Evolutionary conservation across 2,797 vertebrate genomes (phyloP), one percentile per base, ranked within the genome.

Genomic region (Lithobates sylvaticus): DNA sequence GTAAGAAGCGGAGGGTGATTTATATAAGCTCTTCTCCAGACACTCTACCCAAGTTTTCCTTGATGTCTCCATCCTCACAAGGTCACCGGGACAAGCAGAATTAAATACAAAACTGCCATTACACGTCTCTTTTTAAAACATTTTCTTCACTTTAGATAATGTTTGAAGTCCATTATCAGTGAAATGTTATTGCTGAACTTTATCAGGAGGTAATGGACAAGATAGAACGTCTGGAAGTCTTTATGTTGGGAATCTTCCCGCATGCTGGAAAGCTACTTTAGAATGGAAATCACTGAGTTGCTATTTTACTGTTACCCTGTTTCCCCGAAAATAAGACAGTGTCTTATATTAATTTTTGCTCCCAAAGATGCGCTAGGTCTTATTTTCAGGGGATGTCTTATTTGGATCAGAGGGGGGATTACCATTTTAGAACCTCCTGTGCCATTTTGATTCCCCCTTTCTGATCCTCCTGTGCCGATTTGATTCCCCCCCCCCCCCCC

Each of bases 1-100:
- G 91, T 88, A 91, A 91, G 92, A 92, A 94, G 95, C 92, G 93
- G 94, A 93, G 94, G 94, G 95, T 96, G 94, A 94, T 94, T 94
- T 92, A 93, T 96, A 92, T 92, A 92, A 92, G 94, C 93, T 93
- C 92, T 95, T 94, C 92, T 93, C 89, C 90, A 96, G 94, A 94
- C 96, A 96, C 96, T 95, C 96, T 90, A 72, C 70, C n/a, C 78
- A 77, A 71, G 80, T 78, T 88, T 88, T 88, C 89, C 88, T 86
- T 85, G 91, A 91, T 85, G 89, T 86, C 70, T 89, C 61, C 47
- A 75, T 77, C 75, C 44, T 73, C 42, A 75, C 44, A 74, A 84
- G 86, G 80, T 87, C 79, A 87, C 23, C 36, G 47, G 70, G 68
- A 87, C 75, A 83, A 15, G 67, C 7, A 39, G 67, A 70, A 76